These are phyloP conservation scores for Acleris literana DNA, from an alignment of 2,888 invertebrate genomes.

Conservation along the genomic window DNA sequence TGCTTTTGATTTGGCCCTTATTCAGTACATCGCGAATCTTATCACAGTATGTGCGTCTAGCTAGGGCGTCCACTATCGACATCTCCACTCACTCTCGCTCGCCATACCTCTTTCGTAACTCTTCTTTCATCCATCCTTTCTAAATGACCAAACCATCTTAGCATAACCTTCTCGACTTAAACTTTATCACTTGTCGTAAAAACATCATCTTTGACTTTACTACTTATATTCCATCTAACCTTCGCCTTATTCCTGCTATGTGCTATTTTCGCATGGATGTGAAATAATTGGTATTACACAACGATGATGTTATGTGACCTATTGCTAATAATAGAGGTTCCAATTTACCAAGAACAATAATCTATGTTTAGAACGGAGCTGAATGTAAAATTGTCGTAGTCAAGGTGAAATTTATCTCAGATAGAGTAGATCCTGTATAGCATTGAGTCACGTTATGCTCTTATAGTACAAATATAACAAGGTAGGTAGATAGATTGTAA, in stretches of 20 bases:
- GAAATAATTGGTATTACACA: constrained; percentile 32
- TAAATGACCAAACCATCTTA: too few species aligned
- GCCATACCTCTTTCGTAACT: too few species aligned
- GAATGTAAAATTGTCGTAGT: constrained; percentile 23
- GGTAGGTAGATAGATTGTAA: too few species aligned
- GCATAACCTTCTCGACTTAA: too few species aligned
- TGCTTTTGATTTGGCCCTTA: too few species aligned
- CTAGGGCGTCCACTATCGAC: too few species aligned
- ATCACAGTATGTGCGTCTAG: too few species aligned
- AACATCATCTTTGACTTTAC: too few species aligned
- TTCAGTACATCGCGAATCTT: too few species aligned
- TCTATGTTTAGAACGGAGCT: constrained; percentile 26
- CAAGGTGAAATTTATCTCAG: constrained; percentile 23
- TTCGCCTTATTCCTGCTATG: constrained; percentile 7
- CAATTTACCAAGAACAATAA: constrained; percentile 32
- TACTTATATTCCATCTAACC: constrained; percentile 1
- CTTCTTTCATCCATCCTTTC: too few species aligned
- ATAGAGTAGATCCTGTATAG: background rate
- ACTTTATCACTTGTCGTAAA: too few species aligned
- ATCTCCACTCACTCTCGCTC: too few species aligned
- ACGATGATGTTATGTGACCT: constrained; percentile 31
- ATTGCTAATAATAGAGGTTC: constrained; percentile 27
- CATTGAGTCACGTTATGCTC: background rate
- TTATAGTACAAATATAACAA: background rate
- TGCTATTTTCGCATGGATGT: constrained; percentile 17